A percentile compares a stretch with the other conserved stretches of the same genome.
Evolutionary conservation across 2,797 vertebrate genomes (phyloP).

Genomic region (Pteronotus mesoamericanus): DNA sequence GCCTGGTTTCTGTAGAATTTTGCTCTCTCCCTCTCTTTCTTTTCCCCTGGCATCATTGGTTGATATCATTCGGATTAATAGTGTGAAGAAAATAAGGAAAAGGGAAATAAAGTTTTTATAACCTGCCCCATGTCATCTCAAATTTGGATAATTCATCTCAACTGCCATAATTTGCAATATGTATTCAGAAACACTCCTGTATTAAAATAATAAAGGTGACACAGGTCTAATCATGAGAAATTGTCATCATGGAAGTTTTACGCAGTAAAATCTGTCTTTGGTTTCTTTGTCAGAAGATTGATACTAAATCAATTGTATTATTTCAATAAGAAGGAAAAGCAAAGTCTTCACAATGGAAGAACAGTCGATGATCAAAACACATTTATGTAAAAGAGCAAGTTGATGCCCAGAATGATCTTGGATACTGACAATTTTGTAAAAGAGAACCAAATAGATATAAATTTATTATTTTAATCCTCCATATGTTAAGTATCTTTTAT

Average conservation of each 20-base stretch:
- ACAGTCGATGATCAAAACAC: neutral
- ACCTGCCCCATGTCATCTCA: neutral
- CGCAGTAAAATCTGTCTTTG: neutral
- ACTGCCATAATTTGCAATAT: constrained; percentile 27
- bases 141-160: constrained; percentile 40
- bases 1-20: neutral
- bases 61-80: neutral
- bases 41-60: too few relatives aligned
- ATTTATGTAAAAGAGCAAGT: neutral
- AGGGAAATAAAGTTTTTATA: constrained; percentile 1
- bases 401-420: neutral
- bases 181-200: constrained; percentile 3
- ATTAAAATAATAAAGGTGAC: constrained; percentile 1
- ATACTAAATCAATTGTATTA: constrained; percentile 35
- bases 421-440: constrained; percentile 13
- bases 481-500: neutral
- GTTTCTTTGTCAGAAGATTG: constrained; percentile 22
- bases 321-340: constrained; percentile 14
- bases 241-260: neutral
- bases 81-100: neutral
- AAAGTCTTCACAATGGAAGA: neutral
- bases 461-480: neutral
- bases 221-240: neutral
- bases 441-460: neutral
- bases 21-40: neutral